These are phyloP conservation scores for Poecile atricapillus DNA, from an alignment of 2,113 vertebrate genomes.

Conservation along the genomic window DNA sequence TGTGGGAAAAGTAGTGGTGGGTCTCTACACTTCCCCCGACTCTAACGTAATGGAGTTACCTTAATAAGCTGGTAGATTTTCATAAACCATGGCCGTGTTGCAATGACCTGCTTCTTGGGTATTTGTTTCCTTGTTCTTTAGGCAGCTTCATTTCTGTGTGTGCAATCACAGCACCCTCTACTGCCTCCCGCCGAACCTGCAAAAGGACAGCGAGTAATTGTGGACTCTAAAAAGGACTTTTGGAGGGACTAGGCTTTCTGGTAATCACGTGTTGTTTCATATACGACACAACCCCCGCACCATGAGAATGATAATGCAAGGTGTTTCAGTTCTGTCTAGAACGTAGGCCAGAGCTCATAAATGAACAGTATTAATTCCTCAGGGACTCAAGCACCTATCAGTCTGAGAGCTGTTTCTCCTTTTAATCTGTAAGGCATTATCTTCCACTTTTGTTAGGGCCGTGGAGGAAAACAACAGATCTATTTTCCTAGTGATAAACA, in stretches of 20 bases:
- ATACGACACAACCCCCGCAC: neutral
- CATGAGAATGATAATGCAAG: fast-evolving
- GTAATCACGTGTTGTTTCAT: too few relatives aligned
- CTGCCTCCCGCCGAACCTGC: neutral
- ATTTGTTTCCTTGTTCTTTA: neutral
- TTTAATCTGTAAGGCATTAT: too few relatives aligned
- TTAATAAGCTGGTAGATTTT: neutral
- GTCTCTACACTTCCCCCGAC: neutral
- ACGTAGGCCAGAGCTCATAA: neutral
- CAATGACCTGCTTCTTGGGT: neutral
- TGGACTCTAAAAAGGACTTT: neutral
- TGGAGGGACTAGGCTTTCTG: fast-evolving
- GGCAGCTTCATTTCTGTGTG: neutral
- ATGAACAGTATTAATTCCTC: neutral
- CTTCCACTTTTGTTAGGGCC: neutral
- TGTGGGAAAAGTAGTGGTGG: neutral
- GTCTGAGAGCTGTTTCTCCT: neutral
- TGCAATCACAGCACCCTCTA: slow-evolving; percentile 56
- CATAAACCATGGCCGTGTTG: neutral
- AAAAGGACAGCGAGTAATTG: neutral
- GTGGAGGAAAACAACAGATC: neutral
- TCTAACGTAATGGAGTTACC: neutral
- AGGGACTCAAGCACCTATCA: neutral
- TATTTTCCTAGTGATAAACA: neutral
- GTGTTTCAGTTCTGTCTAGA: neutral